Base-by-base conservation (phyloP, 2,888 invertebrate genomes). In the Spisula subtruncata region DNA sequence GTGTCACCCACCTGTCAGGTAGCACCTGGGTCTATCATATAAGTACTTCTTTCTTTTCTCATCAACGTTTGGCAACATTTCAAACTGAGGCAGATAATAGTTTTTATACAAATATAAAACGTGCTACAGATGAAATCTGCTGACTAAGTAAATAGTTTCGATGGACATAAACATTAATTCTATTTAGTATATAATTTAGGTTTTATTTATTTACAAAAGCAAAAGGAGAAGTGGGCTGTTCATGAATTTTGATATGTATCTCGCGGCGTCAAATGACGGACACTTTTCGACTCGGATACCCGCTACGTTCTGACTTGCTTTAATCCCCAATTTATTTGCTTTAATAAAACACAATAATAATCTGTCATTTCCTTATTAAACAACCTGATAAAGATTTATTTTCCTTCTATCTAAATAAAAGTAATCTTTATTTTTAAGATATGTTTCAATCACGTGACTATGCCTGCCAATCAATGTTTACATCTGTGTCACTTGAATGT, bases 1-100 rank as follows among this genome's bases (percentile, higher is more conserved):
- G 79, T 85, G 79, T 29, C 85, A 80, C 14, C 29, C 85, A 80
- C 79, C 85, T 85, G 85, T 80, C 85, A 85, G 51, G 18, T 35
- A 35, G 14, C 85, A 85, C 85, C 80, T 80, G 85, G 79, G 8
- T 32, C 5, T 41, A 80, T 41, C 56, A 41, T n/a, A 46, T 84
- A 84, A 56, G 32, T 32, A 14, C 29, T 71, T 71, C 32, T 75
- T 75, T 32, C 75, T 75, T 75, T 14, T 32, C 75, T 32, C 25
- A 48, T 81, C 51, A 25, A 10, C 46, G 20, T 51, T 85, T 85
- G 80, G 85, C 85, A 80, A 18, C 12, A 25, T 1, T 85, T 85
- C 80, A 80, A 75, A 5, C 60, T 25, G 5, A 25, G 60, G 25
- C 60, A 32, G 75, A 32, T 32, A 35, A 32, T 18, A 32, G 29